Evolutionary conservation across 37 sponge, comb jelly and placozoan species (phyloP), one percentile per base, ranked within the genome.

Genomic region (Petrosia ficiformis): DNA sequence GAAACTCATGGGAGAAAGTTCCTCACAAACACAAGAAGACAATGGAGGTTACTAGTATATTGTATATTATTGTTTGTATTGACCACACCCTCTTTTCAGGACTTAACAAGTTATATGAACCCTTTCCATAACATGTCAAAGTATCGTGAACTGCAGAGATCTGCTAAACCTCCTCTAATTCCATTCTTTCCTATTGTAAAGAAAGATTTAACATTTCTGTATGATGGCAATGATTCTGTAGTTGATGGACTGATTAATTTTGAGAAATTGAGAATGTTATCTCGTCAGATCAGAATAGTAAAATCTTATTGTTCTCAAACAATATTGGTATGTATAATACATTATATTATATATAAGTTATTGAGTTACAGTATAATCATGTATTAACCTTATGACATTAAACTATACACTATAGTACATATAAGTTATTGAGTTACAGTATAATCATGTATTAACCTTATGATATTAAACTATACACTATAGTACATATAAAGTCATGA

Each of bases 181-280:
- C 97, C 97, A 16, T 87, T 97, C 80, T 97, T 97, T 76, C 97
- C 97, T 44, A 91, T 97, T 54, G 81, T 97, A 39, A 90, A 90
- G 89, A 97, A 97, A 68, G 97, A 97, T 74, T 90, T 97, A 1
- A 94, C 93, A 16, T 90, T 97, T 68, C 75, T 91, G 56, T 90
- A 85, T 67, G 83, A 94, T 35, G 92, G 94, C 34, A 84, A 94
- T 37, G 79, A 93, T 41, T 74, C 85, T 0, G 69, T 82, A 41
- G 86, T 93, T 32, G 71, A 82, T 33, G 94, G 92, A 4, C 71
- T 97, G 59, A 85, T 97, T 68, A 97, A 97, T 73, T 97, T 97
- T 77, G 97, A 97, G 82, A 97, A 97, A 42, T 84, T 97, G 68
- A 54, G 94, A 26, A 79, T 86, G 77, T 63, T 93, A 24, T 71